These are phyloP conservation scores for Morelia viridis DNA, from an alignment of 2,797 vertebrate genomes.

Conservation along the genomic window DNA sequence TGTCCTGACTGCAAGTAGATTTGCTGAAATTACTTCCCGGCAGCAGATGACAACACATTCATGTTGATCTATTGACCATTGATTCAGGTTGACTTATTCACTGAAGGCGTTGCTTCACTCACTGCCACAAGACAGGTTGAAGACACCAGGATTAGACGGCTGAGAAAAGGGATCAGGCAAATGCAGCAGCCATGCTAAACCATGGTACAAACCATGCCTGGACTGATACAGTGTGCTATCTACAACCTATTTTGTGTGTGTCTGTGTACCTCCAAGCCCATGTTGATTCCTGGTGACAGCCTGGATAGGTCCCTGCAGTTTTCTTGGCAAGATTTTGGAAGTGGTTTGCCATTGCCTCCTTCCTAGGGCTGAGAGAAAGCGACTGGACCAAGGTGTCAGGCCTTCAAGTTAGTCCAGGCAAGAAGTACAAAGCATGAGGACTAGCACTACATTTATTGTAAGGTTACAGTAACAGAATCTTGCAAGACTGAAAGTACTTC, in stretches of 20 bases:
- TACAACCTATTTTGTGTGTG: neutral
- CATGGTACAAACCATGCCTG: neutral
- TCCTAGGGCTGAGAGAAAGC: too few relatives aligned
- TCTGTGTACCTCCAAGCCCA: neutral
- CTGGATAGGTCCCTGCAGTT: neutral
- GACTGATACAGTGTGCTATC: neutral
- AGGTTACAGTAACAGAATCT: too few relatives aligned
- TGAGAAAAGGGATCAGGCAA: neutral
- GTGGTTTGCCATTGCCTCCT: too few relatives aligned
- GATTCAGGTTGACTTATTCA: neutral
- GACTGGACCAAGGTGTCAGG: too few relatives aligned
- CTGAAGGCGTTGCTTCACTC: neutral
- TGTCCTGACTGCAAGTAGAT: neutral
- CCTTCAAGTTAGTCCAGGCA: too few relatives aligned
- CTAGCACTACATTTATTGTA: too few relatives aligned
- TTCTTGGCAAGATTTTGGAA: neutral
- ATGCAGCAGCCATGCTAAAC: neutral
- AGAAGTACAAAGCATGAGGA: too few relatives aligned
- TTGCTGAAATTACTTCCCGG: neutral
- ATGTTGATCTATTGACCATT: neutral
- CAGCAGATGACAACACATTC: too few relatives aligned
- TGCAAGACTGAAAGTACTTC: too few relatives aligned
- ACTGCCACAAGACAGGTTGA: neutral
- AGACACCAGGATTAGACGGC: neutral
- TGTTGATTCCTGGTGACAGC: neutral